phyloP scores from a whole-genome alignment of 2,888 invertebrate species.

The Bursaphelenchus okinawaensis region DNA sequence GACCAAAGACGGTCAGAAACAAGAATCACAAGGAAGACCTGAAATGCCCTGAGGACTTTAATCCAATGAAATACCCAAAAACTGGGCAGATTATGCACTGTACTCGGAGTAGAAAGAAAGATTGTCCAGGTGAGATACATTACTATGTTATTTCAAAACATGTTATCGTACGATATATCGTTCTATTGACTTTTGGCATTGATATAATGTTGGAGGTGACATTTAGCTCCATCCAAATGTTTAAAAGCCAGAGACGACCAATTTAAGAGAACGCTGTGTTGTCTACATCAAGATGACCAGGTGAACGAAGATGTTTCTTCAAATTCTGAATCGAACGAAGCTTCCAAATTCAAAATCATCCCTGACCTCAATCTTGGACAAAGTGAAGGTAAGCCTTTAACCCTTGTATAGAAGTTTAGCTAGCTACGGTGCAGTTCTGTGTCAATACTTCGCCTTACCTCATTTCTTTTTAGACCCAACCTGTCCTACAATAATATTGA shows the following conservation, averaged over 20 bases:
- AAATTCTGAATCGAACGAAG: background rate
- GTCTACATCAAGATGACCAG: slow-evolving; percentile 10
- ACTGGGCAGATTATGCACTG: slow-evolving; percentile 15
- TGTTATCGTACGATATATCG: too few species aligned
- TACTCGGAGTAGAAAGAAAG: background rate
- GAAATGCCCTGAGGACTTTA: slow-evolving; percentile 17
- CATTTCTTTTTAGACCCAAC: slow-evolving; percentile 18
- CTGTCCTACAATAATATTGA: slow-evolving; percentile 20
- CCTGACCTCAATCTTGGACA: background rate
- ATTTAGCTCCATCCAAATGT: slow-evolving; percentile 24
- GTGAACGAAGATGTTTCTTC: background rate
- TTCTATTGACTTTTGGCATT: too few species aligned
- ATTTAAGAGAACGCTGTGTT: slow-evolving; percentile 17
- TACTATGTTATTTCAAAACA: too few species aligned
- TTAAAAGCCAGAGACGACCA: slow-evolving; percentile 15
- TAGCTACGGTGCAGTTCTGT: too few species aligned
- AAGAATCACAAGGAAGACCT: background rate
- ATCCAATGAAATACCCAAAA: slow-evolving; percentile 17
- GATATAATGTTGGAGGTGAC: too few species aligned
- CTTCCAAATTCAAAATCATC: background rate
- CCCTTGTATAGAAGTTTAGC: background rate
- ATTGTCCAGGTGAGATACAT: slow-evolving; percentile 21
- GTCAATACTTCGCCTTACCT: background rate
- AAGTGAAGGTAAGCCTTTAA: background rate
- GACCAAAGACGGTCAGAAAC: background rate